Evolutionary conservation across 2,113 vertebrate genomes (phyloP), one percentile per base, ranked within the genome.

Genomic region (Nothobranchius furzeri): DNA sequence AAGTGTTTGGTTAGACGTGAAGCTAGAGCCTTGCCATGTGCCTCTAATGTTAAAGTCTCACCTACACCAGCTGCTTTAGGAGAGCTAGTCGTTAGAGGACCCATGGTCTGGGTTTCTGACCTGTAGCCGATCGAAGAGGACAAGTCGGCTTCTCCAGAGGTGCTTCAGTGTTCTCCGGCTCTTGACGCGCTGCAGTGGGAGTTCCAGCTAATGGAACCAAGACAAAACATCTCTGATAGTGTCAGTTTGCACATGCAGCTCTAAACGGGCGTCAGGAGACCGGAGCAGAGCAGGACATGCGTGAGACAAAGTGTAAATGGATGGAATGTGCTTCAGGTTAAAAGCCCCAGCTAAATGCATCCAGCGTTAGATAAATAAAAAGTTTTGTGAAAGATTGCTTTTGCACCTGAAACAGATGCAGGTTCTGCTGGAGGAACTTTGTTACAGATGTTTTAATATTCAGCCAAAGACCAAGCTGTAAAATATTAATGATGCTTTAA

Each of bases 151-250:
- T 46, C 58, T 48, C 12, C 3, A 55, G 60, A 30, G 20, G 9
- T 25, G 60, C 65, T 66, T 36, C 13, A 37, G 48, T 60, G 64
- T 71, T 73, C 71, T 64, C 43, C 52, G 63, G 60, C 45, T 57
- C 48, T 73, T 48, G 72, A 79, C 73, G 13, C 30, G 55, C 45
- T 47, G 48, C 36, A 48, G 76, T 66, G 68, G 24, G 75, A 73
- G 63, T 56, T 9, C 8, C 65, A 7, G 76, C 86, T 88, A 88
- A 91, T 88, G 87, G 86, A 88, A 54, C 60, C 70, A 60, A 85
- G 86, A 85, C 82, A 88, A 87, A 91, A 83, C 82, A 85, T 76
- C 75, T 68, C 0, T 60, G 82, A 88, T 81, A 66, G 79, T 63
- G 72, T 87, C 83, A 83, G 87, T 88, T 88, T 87, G 85, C 69